Base-by-base conservation (phyloP, 2,888 invertebrate genomes). In the Sinodicranocentrus sp. region DNA sequence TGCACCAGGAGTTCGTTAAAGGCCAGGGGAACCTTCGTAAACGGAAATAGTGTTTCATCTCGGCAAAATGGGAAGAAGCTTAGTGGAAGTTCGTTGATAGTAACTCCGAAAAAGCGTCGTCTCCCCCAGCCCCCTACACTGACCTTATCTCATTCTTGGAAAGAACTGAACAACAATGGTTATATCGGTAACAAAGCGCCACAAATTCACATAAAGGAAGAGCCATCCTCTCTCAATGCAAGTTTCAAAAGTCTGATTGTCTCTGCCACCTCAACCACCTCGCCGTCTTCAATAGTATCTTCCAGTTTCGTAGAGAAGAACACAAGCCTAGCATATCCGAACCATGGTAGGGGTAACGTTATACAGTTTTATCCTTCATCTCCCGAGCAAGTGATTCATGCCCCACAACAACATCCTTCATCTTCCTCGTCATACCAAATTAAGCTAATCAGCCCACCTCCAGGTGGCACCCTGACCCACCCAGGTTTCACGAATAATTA, bases 391-490 rank as follows among this genome's bases (percentile, higher is more conserved):
- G 44, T 23, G 44, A 25, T 8, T 15, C 43, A 15, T 28, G 21
- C 43, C 44, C 28, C 44, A 25, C 39, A 19, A 43, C 23, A 21
- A 33, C 17, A 23, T 57, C 5, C 28, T 57, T 59, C 59, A 57
- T 59, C 15, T 43, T 15, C 52, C 48, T 52, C 71, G n/a, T 67
- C 77, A 1, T 78, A 73, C 39, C 78, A 77, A 72, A 78, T 73
- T 21, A 78, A 84, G 48, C 71, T 77, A 10, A 84, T 82, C 26
- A 82, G 82, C 23, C 82, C 82, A 68, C 82, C 82, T 39, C 82
- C 82, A 44, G 82, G 82, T 33, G 82, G 82, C 43, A 82, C 82
- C 10, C 17, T 82, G 21, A 44, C 54, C 28, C 76, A 76, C 17
- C 61, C 61, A 25, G 23, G 17, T 48, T 48, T 10, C 59, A 33